A percentile compares a stretch with the other conserved stretches of the same genome.
Evolutionary conservation across 2,797 vertebrate genomes (phyloP).

Genomic region (Otolemur crassicaudatus): DNA sequence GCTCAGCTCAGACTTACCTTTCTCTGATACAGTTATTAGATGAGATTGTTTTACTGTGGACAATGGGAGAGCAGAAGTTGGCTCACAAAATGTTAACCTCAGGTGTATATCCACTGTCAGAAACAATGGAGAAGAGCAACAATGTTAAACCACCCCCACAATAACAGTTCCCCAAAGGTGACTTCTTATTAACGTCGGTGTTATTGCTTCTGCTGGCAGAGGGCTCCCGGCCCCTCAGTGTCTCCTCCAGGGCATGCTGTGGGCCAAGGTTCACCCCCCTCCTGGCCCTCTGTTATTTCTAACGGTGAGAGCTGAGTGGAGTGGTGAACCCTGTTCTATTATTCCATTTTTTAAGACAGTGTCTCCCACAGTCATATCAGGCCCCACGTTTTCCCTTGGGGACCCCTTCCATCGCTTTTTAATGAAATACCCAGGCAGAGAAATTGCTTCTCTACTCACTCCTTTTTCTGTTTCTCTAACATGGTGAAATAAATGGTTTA

Average conservation of each 20-base stretch:
- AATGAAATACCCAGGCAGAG: slow-evolving; percentile 68
- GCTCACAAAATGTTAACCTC: not conserved
- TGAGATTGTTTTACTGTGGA: not conserved
- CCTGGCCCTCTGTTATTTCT: not conserved
- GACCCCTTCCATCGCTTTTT: not conserved
- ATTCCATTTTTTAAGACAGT: slow-evolving; percentile 46
- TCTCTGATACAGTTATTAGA: not conserved
- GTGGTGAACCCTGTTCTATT: slow-evolving; percentile 24
- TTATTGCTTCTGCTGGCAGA: slow-evolving; percentile 43
- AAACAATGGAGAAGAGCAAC: slow-evolving; percentile 21
- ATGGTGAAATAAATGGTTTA: slow-evolving; percentile 62
- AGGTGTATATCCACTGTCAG: slow-evolving; percentile 17
- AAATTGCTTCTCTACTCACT: slow-evolving; percentile 64
- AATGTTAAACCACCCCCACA: not conserved
- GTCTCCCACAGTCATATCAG: slow-evolving; percentile 54
- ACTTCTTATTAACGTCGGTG: slow-evolving; percentile 16
- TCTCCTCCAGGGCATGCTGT: not conserved
- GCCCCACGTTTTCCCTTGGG: not conserved
- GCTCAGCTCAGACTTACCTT: not conserved
- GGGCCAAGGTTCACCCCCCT: not conserved
- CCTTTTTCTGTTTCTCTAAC: slow-evolving; percentile 56
- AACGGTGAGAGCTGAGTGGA: not conserved
- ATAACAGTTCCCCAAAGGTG: not conserved
- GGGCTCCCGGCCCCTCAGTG: not conserved
- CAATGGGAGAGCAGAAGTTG: not conserved